These are phyloP conservation scores for Trinorchestia longiramus DNA, from an alignment of 1,140 invertebrate genomes.

Conservation along the genomic window DNA sequence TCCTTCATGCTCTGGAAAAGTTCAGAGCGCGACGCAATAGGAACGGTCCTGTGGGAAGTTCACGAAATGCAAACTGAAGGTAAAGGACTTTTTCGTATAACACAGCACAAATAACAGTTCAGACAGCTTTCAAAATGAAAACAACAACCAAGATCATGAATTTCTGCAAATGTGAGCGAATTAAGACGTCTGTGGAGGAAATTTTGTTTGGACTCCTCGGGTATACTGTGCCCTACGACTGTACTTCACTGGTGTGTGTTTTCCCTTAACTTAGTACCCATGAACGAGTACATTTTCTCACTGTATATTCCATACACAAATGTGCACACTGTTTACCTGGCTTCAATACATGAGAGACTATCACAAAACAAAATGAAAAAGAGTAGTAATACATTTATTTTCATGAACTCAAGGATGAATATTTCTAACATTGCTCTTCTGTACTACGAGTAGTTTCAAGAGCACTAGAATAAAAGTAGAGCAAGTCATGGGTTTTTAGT, in stretches of 20 bases:
- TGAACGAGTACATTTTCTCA: not conserved
- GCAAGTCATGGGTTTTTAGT: too few species aligned
- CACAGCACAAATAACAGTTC: not conserved
- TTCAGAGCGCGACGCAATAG: not conserved
- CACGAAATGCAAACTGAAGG: not conserved
- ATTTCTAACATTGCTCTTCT: too few species aligned
- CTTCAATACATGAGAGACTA: too few species aligned
- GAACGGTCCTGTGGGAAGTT: not conserved
- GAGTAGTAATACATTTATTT: too few species aligned
- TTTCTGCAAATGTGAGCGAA: not conserved
- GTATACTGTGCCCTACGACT: not conserved
- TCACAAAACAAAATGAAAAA: too few species aligned
- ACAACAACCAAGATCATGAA: not conserved
- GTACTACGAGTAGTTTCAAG: too few species aligned
- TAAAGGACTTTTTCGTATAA: not conserved
- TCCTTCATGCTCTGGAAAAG: constrained; percentile 23
- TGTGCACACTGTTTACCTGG: not conserved
- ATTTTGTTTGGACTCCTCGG: not conserved
- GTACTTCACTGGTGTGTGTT: not conserved
- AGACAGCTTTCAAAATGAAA: not conserved
- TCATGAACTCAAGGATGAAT: too few species aligned
- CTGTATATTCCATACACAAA: not conserved
- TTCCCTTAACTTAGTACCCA: not conserved
- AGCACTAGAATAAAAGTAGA: too few species aligned
- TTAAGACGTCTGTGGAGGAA: not conserved